Evolutionary conservation across 2,797 vertebrate genomes (phyloP).

Genomic region (Lagorchestes hirsutus): DNA sequence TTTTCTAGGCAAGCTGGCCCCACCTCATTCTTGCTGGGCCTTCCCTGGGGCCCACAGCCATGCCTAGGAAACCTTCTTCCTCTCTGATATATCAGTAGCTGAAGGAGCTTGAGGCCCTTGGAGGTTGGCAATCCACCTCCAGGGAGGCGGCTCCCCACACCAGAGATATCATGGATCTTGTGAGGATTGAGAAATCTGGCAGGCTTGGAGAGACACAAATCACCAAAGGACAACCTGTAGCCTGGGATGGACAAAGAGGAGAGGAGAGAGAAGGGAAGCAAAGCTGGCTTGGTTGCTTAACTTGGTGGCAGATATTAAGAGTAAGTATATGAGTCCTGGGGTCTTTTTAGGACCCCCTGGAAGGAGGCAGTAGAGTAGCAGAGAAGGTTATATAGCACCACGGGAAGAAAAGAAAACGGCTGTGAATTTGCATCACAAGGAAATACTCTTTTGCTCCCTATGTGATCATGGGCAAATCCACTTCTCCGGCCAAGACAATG

Average conservation of each 20-base stretch:
- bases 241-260: neutral
- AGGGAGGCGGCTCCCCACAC: neutral
- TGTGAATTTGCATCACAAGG: neutral
- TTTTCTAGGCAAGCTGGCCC: neutral
- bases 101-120: neutral
- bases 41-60: neutral
- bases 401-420: neutral
- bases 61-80: neutral
- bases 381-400: neutral
- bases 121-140: neutral
- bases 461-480: neutral
- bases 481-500: neutral
- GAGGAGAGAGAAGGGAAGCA: neutral
- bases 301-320: neutral
- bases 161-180: neutral
- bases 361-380: neutral
- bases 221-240: neutral
- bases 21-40: neutral
- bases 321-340: neutral
- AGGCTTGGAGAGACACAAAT: neutral
- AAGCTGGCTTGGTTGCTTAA: neutral
- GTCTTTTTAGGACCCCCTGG: neutral
- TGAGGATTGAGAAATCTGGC: neutral
- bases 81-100: neutral
- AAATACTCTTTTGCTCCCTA: neutral